Evolutionary conservation across 2,888 invertebrate genomes (phyloP).

Genomic region (Cantharis nigra): DNA sequence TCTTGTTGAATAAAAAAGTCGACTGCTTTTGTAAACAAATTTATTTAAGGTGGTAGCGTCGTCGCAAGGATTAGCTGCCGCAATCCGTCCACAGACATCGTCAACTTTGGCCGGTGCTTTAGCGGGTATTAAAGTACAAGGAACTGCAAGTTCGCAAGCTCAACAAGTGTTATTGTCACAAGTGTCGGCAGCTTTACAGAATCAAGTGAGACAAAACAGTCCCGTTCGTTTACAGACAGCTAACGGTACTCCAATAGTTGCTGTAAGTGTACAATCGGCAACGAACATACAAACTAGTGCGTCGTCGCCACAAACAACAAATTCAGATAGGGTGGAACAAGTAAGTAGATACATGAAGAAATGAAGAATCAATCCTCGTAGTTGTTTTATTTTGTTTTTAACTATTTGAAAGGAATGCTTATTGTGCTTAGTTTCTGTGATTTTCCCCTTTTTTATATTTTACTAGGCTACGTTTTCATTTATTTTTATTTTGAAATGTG

Average conservation of each 20-base stretch:
- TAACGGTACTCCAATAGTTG: slow-evolving; percentile 50
- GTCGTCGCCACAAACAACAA: slow-evolving; percentile 40
- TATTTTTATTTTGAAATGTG: background rate
- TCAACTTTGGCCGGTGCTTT: slow-evolving; percentile 57
- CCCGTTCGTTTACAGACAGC: slow-evolving; percentile 66
- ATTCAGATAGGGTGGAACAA: slow-evolving; percentile 42
- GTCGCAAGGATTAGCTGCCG: slow-evolving; percentile 58
- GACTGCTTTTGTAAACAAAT: background rate
- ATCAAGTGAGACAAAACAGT: slow-evolving; percentile 61
- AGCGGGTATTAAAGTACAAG: slow-evolving; percentile 59
- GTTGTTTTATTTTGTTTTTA: background rate
- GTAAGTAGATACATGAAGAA: slow-evolving; percentile 52
- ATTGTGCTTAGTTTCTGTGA: background rate
- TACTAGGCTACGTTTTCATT: background rate
- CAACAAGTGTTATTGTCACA: slow-evolving; percentile 63
- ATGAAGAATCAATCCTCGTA: slow-evolving; percentile 29
- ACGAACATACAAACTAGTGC: slow-evolving; percentile 58
- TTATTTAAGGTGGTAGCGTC: slow-evolving; percentile 61
- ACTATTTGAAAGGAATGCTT: background rate
- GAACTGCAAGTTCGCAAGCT: slow-evolving; percentile 48
- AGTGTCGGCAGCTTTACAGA: slow-evolving; percentile 60
- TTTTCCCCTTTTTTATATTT: background rate
- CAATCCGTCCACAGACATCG: slow-evolving; percentile 58
- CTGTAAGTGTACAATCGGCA: slow-evolving; percentile 60
- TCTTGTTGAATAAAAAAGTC: slow-evolving; percentile 6